A percentile compares a stretch with the other conserved stretches of the same genome.
Evolutionary conservation across 2,888 invertebrate genomes (phyloP).

Genomic region (Noctua pronuba): DNA sequence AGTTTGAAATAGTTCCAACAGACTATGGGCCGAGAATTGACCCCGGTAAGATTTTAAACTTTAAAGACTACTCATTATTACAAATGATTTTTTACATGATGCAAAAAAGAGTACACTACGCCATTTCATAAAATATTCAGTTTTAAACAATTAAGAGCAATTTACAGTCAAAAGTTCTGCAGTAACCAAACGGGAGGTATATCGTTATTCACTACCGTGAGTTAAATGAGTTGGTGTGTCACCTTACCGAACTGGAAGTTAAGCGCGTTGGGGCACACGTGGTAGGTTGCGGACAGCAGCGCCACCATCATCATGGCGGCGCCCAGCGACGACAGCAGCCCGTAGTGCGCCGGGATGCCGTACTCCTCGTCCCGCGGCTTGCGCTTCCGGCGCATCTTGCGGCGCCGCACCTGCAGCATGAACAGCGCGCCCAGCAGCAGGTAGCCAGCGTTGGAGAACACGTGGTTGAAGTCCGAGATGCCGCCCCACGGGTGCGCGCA

Average conservation of each 20-base stretch:
- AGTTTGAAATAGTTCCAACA: not conserved
- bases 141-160: not conserved
- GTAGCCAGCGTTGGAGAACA: constrained; percentile 96
- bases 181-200: not conserved
- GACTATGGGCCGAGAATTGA: not conserved
- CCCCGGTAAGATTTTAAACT: no score
- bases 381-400: constrained; percentile 72
- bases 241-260: constrained; percentile 97
- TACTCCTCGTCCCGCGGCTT: constrained; percentile 86
- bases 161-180: not conserved
- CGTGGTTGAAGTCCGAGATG: constrained; percentile 96
- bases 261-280: constrained; percentile 96
- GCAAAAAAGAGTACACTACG: not conserved
- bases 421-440: constrained; percentile 95
- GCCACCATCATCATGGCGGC: constrained; percentile 97
- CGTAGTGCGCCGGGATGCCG: constrained; percentile 96
- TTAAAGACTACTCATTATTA: no score
- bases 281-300: constrained; percentile 96
- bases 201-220: not conserved
- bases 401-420: constrained; percentile 91
- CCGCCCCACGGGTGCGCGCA: constrained; percentile 95
- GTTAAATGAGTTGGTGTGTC: not conserved
- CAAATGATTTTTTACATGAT: no score
- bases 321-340: constrained; percentile 96
- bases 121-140: not conserved